Evolutionary conservation across 2,888 invertebrate species (phyloP), one percentile per base, ranked within the genome.

Genomic region (Pandemis cinnamomeana): DNA sequence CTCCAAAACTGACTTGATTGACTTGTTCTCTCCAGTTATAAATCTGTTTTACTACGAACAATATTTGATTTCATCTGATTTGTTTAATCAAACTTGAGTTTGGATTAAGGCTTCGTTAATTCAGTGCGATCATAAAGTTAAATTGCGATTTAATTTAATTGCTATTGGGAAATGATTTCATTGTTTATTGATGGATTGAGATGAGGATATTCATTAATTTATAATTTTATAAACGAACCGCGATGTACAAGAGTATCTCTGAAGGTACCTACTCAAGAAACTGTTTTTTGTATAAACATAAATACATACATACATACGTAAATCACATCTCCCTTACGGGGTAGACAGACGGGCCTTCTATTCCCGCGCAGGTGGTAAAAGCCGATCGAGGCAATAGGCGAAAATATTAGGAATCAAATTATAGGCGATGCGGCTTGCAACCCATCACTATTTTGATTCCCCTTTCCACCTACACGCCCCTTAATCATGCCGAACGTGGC

Each of bases 31-130:
- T 15, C 5, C n/a, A 51, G 27, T 58, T 27, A 58, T 27, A 58
- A 58, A 11, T 27, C 58, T 15, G 55, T n/a, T 20, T 20, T 20
- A 15, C 55, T 27, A 58, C 8, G 58, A 58, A 58, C 27, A 58
- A 58, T 58, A 58, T 58, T 58, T 58, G 58, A 58, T 27, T 58
- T 58, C 27, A 58, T 58, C 11, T 27, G 10, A 58, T 27, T 58
- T 58, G 27, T 58, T 58, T 27, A 11, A 11, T 58, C 10, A 58
- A 58, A 27, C 58, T 58, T 58, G 58, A 58, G 10, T 27, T 58
- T 7, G 58, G 27, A 58, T 20, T 55, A 11, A 27, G 27, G 27
- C 58, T 58, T 11, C 27, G 5, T 58, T 58, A 27, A 27, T 58
- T 58, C 11, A 58, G 27, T 58, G 7, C 15, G 53, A 58, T 11